Percentiles rank a stretch among this genome's conserved stretches.
Evolutionary conservation across 1,140 invertebrate species (phyloP).

Genomic region (Penaeus vannamei): DNA sequence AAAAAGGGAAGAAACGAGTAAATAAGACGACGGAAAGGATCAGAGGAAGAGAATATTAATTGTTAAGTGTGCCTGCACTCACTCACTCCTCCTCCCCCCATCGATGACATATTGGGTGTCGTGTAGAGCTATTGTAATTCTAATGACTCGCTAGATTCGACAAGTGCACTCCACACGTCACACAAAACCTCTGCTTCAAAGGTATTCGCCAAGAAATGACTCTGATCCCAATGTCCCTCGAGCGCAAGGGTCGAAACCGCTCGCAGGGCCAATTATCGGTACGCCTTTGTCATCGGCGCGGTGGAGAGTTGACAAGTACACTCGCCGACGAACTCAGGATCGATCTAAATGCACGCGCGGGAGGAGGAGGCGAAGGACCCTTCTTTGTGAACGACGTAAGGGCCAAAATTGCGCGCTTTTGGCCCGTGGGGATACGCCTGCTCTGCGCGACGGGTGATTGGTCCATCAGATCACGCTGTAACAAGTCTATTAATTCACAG

Average conservation of each 20-base stretch:
- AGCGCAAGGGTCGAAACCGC: neutral
- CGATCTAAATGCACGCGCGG: slow-evolving; percentile 69
- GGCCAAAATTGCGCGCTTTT: slow-evolving; percentile 74
- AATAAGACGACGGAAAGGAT: too few relatives aligned
- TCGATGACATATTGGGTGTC: slow-evolving; percentile 59
- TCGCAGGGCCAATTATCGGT: neutral
- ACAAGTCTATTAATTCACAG: slow-evolving; percentile 78
- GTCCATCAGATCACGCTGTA: slow-evolving; percentile 77
- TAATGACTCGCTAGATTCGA: slow-evolving; percentile 62
- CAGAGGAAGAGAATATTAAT: too few relatives aligned
- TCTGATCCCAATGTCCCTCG: neutral
- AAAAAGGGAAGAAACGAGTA: too few relatives aligned
- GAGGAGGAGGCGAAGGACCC: slow-evolving; percentile 71
- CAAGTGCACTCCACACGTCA: slow-evolving; percentile 49
- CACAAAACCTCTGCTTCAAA: slow-evolving; percentile 20
- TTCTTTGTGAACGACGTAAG: neutral
- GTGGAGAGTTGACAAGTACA: slow-evolving; percentile 65
- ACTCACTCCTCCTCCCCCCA: neutral
- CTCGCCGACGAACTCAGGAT: slow-evolving; percentile 69
- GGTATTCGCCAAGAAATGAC: neutral
- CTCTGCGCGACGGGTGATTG: slow-evolving; percentile 76
- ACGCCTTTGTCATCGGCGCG: neutral
- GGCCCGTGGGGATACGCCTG: slow-evolving; percentile 74
- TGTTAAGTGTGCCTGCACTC: too few relatives aligned
- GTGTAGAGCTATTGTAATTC: slow-evolving; percentile 62